Conservation (phyloP, 2,797 vertebrate genomes). For the Nyctalus aviator region DNA sequence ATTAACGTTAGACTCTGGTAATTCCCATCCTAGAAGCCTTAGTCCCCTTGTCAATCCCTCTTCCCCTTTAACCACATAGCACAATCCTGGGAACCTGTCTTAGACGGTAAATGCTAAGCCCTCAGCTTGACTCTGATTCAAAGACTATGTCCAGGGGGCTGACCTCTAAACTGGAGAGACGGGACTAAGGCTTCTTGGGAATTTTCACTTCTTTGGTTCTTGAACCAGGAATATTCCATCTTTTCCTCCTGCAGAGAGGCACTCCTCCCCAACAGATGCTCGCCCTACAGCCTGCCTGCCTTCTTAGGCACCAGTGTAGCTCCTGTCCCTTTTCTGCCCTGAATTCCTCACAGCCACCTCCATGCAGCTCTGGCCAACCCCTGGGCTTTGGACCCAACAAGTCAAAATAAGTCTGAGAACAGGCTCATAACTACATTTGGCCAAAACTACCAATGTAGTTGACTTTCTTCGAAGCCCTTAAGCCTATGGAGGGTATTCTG, state of each 20-base stretch:
- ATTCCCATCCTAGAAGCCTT: constrained; percentile 53
- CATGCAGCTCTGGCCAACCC: not conserved
- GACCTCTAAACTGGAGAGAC: constrained; percentile 36
- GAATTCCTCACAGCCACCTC: not conserved
- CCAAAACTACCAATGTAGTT: not conserved
- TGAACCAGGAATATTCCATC: constrained; percentile 18
- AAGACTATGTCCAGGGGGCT: not conserved
- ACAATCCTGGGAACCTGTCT: constrained; percentile 36
- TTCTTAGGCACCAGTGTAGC: not conserved
- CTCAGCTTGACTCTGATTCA: constrained; percentile 29
- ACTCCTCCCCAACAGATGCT: not conserved
- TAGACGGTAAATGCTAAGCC: not conserved
- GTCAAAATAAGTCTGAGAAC: constrained; percentile 3
- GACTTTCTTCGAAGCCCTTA: constrained; percentile 25
- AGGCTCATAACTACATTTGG: not conserved
- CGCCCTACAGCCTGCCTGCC: not conserved
- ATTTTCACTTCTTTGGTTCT: constrained; percentile 32
- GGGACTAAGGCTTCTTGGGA: constrained; percentile 7
- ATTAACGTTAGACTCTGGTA: constrained; percentile 30
- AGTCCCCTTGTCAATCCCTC: not conserved
- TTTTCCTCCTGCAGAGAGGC: not conserved
- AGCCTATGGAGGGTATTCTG: not conserved
- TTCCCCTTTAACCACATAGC: constrained; percentile 46
- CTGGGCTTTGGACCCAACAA: not conserved
- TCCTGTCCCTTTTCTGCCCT: not conserved